phyloP scores from a whole-genome alignment of 2,797 vertebrate genomes.

The Pipistrellus nathusii region DNA sequence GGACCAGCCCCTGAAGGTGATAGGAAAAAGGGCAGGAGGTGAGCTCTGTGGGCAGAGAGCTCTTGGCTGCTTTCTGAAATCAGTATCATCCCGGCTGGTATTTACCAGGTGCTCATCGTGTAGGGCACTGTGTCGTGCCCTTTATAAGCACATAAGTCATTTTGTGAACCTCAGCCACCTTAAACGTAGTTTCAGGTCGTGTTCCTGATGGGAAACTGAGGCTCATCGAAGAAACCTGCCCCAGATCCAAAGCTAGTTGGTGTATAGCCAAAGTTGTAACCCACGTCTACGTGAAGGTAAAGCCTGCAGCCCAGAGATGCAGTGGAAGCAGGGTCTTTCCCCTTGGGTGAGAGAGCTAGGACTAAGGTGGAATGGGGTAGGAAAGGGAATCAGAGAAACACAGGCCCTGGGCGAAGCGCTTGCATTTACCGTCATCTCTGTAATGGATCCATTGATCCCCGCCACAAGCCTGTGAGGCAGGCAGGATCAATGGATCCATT shows the following conservation, averaged over 20 bases:
- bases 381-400: background rate
- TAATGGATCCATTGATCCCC: too few species aligned
- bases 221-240: background rate
- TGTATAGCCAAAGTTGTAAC: background rate
- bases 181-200: fast-evolving
- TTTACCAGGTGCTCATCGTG: too few species aligned
- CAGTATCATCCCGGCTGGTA: fast-evolving
- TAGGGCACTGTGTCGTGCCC: background rate
- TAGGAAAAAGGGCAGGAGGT: background rate
- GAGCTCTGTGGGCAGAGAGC: background rate
- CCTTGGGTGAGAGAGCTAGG: background rate
- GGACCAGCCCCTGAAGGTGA: background rate
- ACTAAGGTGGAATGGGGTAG: fast-evolving
- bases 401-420: background rate
- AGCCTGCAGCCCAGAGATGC: background rate
- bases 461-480: background rate
- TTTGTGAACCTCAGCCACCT: background rate
- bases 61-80: background rate
- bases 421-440: fast-evolving
- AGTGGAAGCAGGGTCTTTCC: background rate
- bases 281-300: background rate
- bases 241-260: background rate
- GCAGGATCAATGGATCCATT: background rate
- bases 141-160: background rate
- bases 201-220: background rate